Evolutionary conservation across 2,113 vertebrate genomes (phyloP).

Genomic region (Montifringilla adamsi): DNA sequence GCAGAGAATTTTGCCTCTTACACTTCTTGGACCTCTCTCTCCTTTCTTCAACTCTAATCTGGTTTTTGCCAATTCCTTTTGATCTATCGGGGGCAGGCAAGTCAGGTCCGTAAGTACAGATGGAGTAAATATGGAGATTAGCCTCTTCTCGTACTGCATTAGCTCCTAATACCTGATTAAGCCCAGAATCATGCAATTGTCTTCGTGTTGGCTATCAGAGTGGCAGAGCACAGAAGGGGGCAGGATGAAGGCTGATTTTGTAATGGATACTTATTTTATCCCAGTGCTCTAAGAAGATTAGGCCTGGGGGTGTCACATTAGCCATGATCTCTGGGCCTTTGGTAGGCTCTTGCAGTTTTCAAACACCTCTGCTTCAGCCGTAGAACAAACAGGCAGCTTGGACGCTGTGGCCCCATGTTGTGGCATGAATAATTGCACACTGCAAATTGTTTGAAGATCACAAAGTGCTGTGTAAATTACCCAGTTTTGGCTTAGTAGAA

Average conservation of each 20-base stretch:
- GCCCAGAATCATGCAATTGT: slow-evolving; percentile 91
- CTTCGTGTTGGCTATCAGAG: slow-evolving; percentile 87
- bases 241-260: slow-evolving; percentile 93
- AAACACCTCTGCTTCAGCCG: slow-evolving; percentile 80
- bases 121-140: slow-evolving; percentile 98
- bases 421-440: slow-evolving; percentile 82
- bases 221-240: slow-evolving; percentile 82
- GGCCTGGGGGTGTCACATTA: slow-evolving; percentile 96
- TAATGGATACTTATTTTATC: slow-evolving; percentile 99
- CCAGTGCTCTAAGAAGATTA: slow-evolving; percentile 98
- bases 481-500: slow-evolving; percentile 74
- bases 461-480: slow-evolving; percentile 80
- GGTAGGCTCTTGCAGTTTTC: slow-evolving; percentile 86
- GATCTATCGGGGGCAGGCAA: slow-evolving; percentile 85
- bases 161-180: slow-evolving; percentile 98
- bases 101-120: slow-evolving; percentile 88
- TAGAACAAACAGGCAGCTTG: slow-evolving; percentile 84
- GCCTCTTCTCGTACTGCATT: slow-evolving; percentile 88
- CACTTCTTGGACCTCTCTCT: slow-evolving; percentile 65
- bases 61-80: slow-evolving; percentile 92
- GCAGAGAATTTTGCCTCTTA: slow-evolving; percentile 79
- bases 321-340: slow-evolving; percentile 90
- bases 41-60: slow-evolving; percentile 86
- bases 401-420: slow-evolving; percentile 78
- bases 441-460: slow-evolving; percentile 81